A percentile compares a stretch with the other conserved stretches of the same genome.
phyloP scores from a whole-genome alignment of 2,113 vertebrate genomes.

The Perca schrenkii region DNA sequence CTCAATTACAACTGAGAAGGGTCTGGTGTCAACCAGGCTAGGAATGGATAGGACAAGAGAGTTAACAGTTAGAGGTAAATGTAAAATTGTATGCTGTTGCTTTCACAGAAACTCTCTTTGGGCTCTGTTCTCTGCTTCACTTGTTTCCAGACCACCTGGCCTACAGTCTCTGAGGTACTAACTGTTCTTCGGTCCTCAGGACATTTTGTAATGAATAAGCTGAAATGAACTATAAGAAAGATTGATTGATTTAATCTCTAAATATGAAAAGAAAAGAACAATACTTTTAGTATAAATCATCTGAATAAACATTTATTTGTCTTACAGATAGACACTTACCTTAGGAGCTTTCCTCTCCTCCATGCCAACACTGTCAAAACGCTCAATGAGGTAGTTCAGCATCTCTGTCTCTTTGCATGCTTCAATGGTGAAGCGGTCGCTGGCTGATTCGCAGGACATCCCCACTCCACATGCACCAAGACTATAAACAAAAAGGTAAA shows the following conservation, averaged over 20 bases:
- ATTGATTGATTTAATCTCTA: not conserved
- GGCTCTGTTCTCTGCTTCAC: constrained; percentile 16
- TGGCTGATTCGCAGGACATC: constrained; percentile 89
- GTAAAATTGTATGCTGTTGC: constrained; percentile 15
- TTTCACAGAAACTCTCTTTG: constrained; percentile 13
- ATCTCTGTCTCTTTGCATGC: constrained; percentile 98
- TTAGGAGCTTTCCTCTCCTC: constrained; percentile 99
- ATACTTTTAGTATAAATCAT: not conserved
- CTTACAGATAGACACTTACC: constrained; percentile 81
- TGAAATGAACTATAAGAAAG: not conserved
- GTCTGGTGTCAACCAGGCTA: too few species aligned
- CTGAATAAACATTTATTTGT: not conserved
- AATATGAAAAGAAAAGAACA: constrained; percentile 1
- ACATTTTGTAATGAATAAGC: constrained; percentile 4
- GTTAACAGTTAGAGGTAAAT: constrained; percentile 5
- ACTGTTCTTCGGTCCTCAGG: constrained; percentile 19
- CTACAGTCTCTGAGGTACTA: constrained; percentile 31
- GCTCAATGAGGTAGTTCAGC: constrained; percentile 99
- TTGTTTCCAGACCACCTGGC: constrained; percentile 26
- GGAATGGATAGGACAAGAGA: not conserved
- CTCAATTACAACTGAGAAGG: too few species aligned
- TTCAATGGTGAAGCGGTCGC: constrained; percentile 98
- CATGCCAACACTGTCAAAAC: constrained; percentile 99
- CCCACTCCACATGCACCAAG: constrained; percentile 86
- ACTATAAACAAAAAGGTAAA: constrained; percentile 65